Percentiles rank a stretch among this genome's conserved stretches.
Evolutionary conservation across 2,113 vertebrate species (phyloP).

Genomic region (Pluvialis apricaria): DNA sequence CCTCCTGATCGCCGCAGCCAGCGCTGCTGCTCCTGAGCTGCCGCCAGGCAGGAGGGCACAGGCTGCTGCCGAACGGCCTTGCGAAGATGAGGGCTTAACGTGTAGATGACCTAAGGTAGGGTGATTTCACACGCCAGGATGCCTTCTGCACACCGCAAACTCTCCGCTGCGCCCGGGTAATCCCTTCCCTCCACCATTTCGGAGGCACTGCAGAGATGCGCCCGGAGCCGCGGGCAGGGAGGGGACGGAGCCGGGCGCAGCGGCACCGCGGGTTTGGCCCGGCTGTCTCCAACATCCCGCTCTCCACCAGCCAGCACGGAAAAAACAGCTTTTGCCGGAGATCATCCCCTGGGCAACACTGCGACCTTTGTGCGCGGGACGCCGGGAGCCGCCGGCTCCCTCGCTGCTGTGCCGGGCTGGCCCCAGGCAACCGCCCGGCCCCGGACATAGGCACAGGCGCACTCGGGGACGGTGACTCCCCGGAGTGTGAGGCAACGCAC

Average conservation of each 20-base stretch:
- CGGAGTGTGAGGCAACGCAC: rapidly evolving
- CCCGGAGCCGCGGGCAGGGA: not conserved
- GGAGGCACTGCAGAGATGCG: not conserved
- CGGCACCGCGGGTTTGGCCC: not conserved
- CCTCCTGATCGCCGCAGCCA: not conserved
- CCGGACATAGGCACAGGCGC: not conserved
- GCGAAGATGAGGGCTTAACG: not conserved
- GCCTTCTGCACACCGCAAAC: not conserved
- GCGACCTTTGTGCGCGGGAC: not conserved
- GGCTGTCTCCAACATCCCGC: not conserved
- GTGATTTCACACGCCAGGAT: rapidly evolving
- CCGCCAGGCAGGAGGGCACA: not conserved
- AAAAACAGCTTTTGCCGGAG: not conserved
- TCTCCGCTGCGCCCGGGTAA: rapidly evolving
- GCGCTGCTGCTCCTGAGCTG: not conserved
- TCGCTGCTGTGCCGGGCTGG: not conserved
- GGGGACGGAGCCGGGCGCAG: not conserved
- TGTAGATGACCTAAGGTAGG: rapidly evolving
- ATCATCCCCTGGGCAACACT: not conserved
- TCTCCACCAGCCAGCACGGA: not conserved
- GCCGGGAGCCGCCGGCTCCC: not conserved
- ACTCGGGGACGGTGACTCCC: rapidly evolving
- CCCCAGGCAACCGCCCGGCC: not conserved
- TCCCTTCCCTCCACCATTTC: not conserved
- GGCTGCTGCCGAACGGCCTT: not conserved